Evolutionary conservation across 2,888 invertebrate species (phyloP).

Genomic region (Pogonocherus hispidulus): DNA sequence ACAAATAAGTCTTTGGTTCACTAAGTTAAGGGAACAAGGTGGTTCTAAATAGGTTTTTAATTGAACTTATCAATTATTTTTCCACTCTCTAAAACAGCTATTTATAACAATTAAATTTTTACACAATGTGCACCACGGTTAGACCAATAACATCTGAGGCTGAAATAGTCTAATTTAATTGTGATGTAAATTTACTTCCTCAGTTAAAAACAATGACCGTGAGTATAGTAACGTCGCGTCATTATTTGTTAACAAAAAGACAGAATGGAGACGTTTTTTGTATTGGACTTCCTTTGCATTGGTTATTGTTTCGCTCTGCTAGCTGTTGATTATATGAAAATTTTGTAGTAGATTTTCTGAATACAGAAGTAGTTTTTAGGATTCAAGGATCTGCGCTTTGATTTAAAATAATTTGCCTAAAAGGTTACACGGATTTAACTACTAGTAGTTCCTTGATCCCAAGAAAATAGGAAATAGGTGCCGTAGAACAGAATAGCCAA

Average conservation of each 20-base stretch:
- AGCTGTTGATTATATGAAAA: background rate
- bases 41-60: too few species aligned
- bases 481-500: too few species aligned
- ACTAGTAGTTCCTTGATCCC: too few species aligned
- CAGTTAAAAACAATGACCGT: background rate
- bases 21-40: background rate
- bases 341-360: too few species aligned
- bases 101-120: background rate
- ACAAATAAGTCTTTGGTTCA: background rate
- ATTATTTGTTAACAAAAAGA: background rate
- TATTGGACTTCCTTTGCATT: background rate
- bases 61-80: background rate
- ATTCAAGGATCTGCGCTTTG: too few species aligned
- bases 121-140: background rate
- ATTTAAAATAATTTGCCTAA: too few species aligned
- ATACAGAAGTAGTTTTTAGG: too few species aligned
- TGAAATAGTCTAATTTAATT: conserved; percentile 11
- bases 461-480: too few species aligned
- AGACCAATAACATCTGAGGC: background rate
- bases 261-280: background rate
- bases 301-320: background rate
- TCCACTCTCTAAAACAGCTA: background rate
- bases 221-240: background rate
- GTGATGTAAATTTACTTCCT: conserved; percentile 16
- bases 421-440: too few species aligned